These are phyloP conservation scores for Epinotia nisella DNA, from an alignment of 2,888 invertebrate genomes.

Conservation along the genomic window DNA sequence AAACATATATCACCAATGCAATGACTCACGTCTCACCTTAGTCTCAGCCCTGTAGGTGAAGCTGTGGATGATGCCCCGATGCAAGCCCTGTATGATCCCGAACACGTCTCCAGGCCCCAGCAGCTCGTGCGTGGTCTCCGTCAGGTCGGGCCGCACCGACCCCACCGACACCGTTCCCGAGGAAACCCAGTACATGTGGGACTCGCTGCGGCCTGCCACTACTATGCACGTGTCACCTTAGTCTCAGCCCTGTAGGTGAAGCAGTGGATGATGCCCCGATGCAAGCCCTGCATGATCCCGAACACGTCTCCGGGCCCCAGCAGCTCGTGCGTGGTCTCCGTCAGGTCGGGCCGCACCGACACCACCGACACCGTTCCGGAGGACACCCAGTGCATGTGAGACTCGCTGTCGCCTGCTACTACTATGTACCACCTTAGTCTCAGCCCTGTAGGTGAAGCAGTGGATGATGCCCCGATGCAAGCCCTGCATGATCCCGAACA, in stretches of 20 bases:
- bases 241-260: conserved; percentile 83
- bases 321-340: conserved; percentile 77
- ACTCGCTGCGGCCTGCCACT: conserved; percentile 81
- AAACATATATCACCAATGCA: too few relatives aligned
- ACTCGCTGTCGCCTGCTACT: conserved; percentile 81
- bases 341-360: conserved; percentile 73
- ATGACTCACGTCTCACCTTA: conserved; percentile 63
- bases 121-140: conserved; percentile 77
- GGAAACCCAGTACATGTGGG: conserved; percentile 83
- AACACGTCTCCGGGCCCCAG: conserved; percentile 79
- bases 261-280: conserved; percentile 74
- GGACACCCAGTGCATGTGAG: conserved; percentile 83
- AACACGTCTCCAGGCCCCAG: conserved; percentile 79
- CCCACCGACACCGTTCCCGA: conserved; percentile 77
- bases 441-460: conserved; percentile 82
- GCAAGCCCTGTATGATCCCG: conserved; percentile 81
- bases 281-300: conserved; percentile 81
- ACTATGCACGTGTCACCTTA: conserved; percentile 75
- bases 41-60: conserved; percentile 83
- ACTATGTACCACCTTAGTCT: conserved; percentile 76
- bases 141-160: conserved; percentile 73
- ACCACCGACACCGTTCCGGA: conserved; percentile 77
- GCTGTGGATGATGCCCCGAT: conserved; percentile 74
- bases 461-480: conserved; percentile 76
- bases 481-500: conserved; percentile 83